These are phyloP conservation scores for Thyatira batis DNA, from an alignment of 2,888 invertebrate species.

Conservation along the genomic window DNA sequence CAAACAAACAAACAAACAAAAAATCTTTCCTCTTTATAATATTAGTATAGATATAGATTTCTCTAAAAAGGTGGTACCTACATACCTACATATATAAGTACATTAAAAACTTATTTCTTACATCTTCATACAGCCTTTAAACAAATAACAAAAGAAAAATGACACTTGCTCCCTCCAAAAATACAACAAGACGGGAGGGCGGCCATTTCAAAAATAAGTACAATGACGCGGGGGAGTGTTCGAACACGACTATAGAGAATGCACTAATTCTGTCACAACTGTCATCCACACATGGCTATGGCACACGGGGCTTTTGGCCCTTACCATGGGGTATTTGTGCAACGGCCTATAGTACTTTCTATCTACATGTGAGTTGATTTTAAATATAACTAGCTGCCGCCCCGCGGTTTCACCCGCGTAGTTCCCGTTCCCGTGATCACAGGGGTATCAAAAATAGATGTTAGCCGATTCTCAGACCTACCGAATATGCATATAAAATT, in stretches of 20 bases:
- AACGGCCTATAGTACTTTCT: neutral
- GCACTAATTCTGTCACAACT: conserved; percentile 47
- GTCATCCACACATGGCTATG: conserved; percentile 48
- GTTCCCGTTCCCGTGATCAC: too few relatives aligned
- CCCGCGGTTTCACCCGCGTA: too few relatives aligned
- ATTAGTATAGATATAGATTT: too few relatives aligned
- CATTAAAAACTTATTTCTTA: too few relatives aligned
- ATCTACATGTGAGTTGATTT: neutral
- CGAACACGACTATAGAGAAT: conserved; percentile 31
- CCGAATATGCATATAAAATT: too few relatives aligned
- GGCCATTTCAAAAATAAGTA: conserved; percentile 41
- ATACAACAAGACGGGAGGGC: conserved; percentile 39
- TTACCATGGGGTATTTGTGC: neutral
- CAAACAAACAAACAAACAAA: too few relatives aligned
- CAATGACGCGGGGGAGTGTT: conserved; percentile 30
- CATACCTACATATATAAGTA: too few relatives aligned
- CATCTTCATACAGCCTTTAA: neutral
- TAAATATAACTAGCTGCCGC: neutral
- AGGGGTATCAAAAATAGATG: too few relatives aligned
- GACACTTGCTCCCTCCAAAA: conserved; percentile 39
- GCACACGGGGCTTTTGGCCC: conserved; percentile 57
- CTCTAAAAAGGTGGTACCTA: too few relatives aligned
- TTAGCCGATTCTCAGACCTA: too few relatives aligned
- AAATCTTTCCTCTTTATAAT: too few relatives aligned
- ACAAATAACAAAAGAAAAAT: conserved; percentile 5